These are phyloP conservation scores for Ornithoptera alexandrae DNA, from an alignment of 2,888 invertebrate genomes.

Conservation along the genomic window DNA sequence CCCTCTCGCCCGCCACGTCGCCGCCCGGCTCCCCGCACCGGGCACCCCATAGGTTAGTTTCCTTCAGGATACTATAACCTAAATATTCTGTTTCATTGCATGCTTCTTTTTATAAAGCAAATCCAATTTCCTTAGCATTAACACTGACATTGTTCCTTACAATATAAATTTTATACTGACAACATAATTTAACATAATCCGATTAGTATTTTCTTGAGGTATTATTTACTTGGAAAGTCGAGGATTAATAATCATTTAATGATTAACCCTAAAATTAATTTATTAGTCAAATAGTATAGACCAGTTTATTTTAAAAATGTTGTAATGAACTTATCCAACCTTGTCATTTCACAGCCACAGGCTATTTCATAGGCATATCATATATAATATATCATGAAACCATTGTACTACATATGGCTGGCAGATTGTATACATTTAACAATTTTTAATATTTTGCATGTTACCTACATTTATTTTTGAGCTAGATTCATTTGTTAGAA, in stretches of 20 bases:
- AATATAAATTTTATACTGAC: not conserved
- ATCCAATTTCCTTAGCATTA: not conserved
- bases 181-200: not conserved
- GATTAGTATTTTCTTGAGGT: not conserved
- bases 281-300: too few species aligned
- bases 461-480: constrained; percentile 37
- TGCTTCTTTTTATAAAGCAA: too few species aligned
- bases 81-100: not conserved
- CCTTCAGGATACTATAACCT: not conserved
- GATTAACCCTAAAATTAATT: too few species aligned
- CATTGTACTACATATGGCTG: too few species aligned
- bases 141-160: not conserved
- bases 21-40: constrained; percentile 83
- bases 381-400: too few species aligned
- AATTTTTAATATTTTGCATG: constrained; percentile 8
- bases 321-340: too few species aligned
- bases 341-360: too few species aligned
- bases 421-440: not conserved
- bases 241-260: too few species aligned
- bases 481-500: constrained; percentile 42
- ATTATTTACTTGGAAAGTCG: too few species aligned
- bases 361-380: too few species aligned
- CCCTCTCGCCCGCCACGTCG: constrained; percentile 86
- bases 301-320: too few species aligned
- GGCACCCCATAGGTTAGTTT: constrained; percentile 57